A percentile compares a stretch with the other conserved stretches of the same genome.
Conservation (phyloP, 2,888 invertebrate genomes). For the Empis stercorea region DNA sequence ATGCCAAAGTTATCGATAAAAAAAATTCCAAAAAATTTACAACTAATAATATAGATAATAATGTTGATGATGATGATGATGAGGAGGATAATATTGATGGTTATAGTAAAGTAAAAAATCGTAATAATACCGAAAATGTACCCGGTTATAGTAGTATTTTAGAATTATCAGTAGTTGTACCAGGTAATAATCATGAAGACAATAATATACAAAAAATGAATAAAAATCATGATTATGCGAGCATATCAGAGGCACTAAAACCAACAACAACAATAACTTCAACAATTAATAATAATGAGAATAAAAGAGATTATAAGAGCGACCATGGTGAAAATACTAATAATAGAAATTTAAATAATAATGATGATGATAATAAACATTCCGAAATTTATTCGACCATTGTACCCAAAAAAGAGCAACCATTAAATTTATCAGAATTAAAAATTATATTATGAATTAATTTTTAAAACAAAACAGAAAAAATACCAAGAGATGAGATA, state of each 20-base stretch:
- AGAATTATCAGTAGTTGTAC: constrained; percentile 6
- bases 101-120: constrained; percentile 26
- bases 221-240: constrained; percentile 28
- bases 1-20: constrained; percentile 34
- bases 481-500: too few species aligned
- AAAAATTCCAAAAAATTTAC: constrained; percentile 12
- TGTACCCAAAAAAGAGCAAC: not conserved
- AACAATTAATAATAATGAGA: not conserved
- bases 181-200: constrained; percentile 4
- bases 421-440: too few species aligned
- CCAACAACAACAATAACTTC: too few species aligned
- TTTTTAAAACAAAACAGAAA: too few species aligned
- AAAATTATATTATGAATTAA: too few species aligned
- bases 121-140: constrained; percentile 15
- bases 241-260: constrained; percentile 26
- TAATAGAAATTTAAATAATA: not conserved
- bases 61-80: constrained; percentile 17
- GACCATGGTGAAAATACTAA: not conserved
- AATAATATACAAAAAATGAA: constrained; percentile 20
- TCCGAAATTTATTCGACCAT: not conserved
- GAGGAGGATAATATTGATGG: constrained; percentile 23
- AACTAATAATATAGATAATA: constrained; percentile 9
- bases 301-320: not conserved
- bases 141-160: constrained; percentile 14
- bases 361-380: not conserved